Percentiles rank a stretch among this genome's conserved stretches.
These are phyloP conservation scores for Pachyseris speciosa DNA, from an alignment of 64 coral and sea anemone species.

Conservation along the genomic window DNA sequence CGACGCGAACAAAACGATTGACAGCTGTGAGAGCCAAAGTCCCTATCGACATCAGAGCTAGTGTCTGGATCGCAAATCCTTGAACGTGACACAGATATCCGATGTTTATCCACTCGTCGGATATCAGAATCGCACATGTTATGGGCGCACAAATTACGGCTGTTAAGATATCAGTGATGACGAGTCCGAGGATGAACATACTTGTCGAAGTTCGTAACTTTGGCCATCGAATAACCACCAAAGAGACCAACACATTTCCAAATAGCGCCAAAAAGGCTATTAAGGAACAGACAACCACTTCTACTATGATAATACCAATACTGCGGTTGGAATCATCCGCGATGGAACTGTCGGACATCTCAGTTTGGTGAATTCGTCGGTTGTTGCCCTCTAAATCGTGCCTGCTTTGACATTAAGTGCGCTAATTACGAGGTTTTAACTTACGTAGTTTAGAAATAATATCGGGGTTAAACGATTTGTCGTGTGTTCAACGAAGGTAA, in stretches of 20 bases:
- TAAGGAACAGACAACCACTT: neutral
- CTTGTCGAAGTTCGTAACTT: slow-evolving; percentile 16
- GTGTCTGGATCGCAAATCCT: neutral
- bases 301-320: neutral
- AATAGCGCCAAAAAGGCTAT: neutral
- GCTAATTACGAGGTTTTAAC: neutral
- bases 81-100: neutral
- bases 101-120: slow-evolving; percentile 3
- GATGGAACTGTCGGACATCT: neutral
- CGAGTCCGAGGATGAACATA: slow-evolving; percentile 9
- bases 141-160: neutral
- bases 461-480: neutral
- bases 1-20: slow-evolving; percentile 22
- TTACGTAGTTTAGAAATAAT: neutral
- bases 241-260: slow-evolving; percentile 14
- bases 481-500: neutral
- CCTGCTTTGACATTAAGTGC: neutral
- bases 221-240: slow-evolving; percentile 42
- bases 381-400: neutral
- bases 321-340: neutral
- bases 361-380: neutral
- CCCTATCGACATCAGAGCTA: slow-evolving; percentile 3
- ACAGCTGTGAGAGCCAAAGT: slow-evolving; percentile 29
- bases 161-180: slow-evolving; percentile 2
- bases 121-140: slow-evolving; percentile 1